These are phyloP conservation scores for Parochlus steinenii DNA, from an alignment of 2,888 invertebrate species.

Conservation along the genomic window DNA sequence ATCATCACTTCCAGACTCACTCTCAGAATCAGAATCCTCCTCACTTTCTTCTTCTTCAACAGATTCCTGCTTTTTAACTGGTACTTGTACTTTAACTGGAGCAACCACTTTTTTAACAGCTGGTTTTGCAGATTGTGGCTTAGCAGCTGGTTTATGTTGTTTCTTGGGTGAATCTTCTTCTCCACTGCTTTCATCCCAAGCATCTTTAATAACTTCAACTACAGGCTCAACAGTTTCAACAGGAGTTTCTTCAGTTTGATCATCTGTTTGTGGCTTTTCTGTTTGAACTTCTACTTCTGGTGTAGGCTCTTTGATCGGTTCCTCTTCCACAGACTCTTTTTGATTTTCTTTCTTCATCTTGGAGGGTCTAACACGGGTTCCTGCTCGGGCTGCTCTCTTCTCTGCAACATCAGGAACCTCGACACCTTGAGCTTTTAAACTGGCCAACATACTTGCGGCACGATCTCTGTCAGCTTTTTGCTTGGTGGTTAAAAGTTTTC, in stretches of 20 bases:
- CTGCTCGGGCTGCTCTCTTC: slow-evolving; percentile 42
- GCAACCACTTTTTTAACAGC: too few relatives aligned
- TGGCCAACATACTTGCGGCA: slow-evolving; percentile 77
- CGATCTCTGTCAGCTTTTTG: slow-evolving; percentile 82
- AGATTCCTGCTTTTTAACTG: slow-evolving; percentile 18
- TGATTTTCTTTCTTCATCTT: slow-evolving; percentile 42
- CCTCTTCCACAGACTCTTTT: slow-evolving; percentile 28
- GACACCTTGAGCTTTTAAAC: slow-evolving; percentile 74
- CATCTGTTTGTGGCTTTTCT: slow-evolving; percentile 19
- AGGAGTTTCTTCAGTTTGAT: slow-evolving; percentile 17
- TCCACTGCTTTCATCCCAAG: slow-evolving; percentile 67
- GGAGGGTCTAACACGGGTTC: slow-evolving; percentile 56
- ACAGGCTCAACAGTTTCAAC: slow-evolving; percentile 22
- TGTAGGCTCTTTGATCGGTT: slow-evolving; percentile 14
- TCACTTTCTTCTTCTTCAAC: slow-evolving; percentile 29
- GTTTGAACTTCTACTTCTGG: slow-evolving; percentile 15
- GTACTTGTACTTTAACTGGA: slow-evolving; percentile 3
- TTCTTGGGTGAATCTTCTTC: slow-evolving; percentile 35
- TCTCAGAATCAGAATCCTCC: slow-evolving; percentile 27
- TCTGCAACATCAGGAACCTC: slow-evolving; percentile 59
- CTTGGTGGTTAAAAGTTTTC: slow-evolving; percentile 81
- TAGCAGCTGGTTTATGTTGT: slow-evolving; percentile 34
- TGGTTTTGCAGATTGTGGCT: slow-evolving; percentile 18
- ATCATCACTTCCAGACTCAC: slow-evolving; percentile 41
- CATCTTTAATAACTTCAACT: slow-evolving; percentile 55